Base-by-base conservation (phyloP, 2,888 invertebrate genomes). In the Tetranychus piercei region DNA sequence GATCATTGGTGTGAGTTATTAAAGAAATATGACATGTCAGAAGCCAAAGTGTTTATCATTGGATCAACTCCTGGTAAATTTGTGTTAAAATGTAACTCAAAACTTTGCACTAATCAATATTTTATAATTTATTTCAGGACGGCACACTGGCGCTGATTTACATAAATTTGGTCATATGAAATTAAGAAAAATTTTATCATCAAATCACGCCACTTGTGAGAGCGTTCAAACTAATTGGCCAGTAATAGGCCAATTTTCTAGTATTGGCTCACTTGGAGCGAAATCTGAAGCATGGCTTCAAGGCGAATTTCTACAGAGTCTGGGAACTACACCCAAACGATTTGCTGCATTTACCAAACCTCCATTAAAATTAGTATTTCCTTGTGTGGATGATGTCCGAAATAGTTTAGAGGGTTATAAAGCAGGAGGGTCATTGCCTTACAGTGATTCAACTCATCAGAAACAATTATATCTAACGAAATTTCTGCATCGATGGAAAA, bases 361-460 rank as follows among this genome's bases (percentile, higher is more conserved):
- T 9, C 15, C 66, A 18, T 15, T 77, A 1, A 76, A 77, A 71
- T 76, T 83, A 81, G 80, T 94, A 71, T 94, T 88, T 82, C 93
- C 93, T 0, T 86, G 87, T 72, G 86, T 88, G 80, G 87, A 89
- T n/a, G 92, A 96, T 84, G 94, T 96, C 0, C 85, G 88, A 66
- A 85, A 84, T 4, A 92, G 94, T 77, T 88, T 91, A 80, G 94
- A 94, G 81, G 91, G 90, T 0, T 85, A 90, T 72, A 84, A 88
- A 65, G 93, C 92, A 6, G 94, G 94, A 0, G 90, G 90, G 0
- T 94, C 93, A 80, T 84, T 97, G 6, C 95, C 95, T 0, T 97
- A 97, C 81, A 86, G 74, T 66, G 15, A n/a, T 34, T 8, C 74
- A 43, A 73, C 73, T 15, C 67, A 74, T 55, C 72, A 86, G 20